These are phyloP conservation scores for Adrianichthys oophorus DNA, from an alignment of 2,797 vertebrate genomes.

Conservation along the genomic window DNA sequence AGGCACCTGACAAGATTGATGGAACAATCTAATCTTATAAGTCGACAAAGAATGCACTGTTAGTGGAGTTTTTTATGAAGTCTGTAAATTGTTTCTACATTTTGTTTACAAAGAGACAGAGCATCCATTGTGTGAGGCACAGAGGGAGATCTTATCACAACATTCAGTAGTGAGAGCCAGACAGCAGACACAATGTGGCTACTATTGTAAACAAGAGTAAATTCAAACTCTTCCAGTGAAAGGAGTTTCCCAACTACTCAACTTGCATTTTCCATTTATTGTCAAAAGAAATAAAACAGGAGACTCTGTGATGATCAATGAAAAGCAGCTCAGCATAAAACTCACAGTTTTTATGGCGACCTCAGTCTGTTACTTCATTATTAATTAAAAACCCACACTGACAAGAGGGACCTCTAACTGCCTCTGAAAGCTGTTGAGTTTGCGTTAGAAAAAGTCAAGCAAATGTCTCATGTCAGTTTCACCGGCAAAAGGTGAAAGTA, in stretches of 20 bases:
- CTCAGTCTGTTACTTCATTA: background rate
- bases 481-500: too few species aligned
- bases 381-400: background rate
- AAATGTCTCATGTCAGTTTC: too few species aligned
- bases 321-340: constrained; percentile 14
- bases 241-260: constrained; percentile 16
- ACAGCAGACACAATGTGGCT: constrained; percentile 24
- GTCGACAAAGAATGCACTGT: constrained; percentile 9
- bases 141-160: constrained; percentile 41
- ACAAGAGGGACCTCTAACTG: too few species aligned
- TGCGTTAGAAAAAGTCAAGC: too few species aligned
- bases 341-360: constrained; percentile 8
- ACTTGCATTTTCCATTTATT: constrained; percentile 13
- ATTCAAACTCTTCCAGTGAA: constrained; percentile 19
- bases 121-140: constrained; percentile 15
- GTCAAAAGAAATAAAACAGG: constrained; percentile 16
- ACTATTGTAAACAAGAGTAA: constrained; percentile 24
- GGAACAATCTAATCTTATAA: background rate
- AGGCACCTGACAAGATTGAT: background rate
- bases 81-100: constrained; percentile 15
- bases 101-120: constrained; percentile 32
- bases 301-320: constrained; percentile 14
- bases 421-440: too few species aligned
- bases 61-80: background rate
- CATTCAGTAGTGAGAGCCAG: constrained; percentile 8